Evolutionary conservation across 2,888 invertebrate genomes (phyloP).

Genomic region (Galerucella pusilla): DNA sequence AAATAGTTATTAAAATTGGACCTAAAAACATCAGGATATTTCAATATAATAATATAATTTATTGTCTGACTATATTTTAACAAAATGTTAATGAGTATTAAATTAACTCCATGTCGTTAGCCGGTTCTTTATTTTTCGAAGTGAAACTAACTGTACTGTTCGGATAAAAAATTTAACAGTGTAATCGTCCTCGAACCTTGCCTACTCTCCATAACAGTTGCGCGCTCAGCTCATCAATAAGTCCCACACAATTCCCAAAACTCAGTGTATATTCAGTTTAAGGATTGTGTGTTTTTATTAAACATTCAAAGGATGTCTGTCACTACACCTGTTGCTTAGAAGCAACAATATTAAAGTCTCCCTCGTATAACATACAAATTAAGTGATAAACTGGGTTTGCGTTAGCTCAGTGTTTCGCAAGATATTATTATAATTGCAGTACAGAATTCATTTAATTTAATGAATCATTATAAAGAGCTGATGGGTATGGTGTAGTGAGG

Average conservation of each 20-base stretch:
- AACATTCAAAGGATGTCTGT: background rate
- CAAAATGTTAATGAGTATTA: background rate
- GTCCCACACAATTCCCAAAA: background rate
- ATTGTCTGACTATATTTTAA: no score
- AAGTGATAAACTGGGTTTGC: background rate
- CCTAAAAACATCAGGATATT: background rate
- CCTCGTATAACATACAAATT: background rate
- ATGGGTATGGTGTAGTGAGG: constrained; percentile 1
- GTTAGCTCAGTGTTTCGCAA: background rate
- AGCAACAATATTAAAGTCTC: background rate
- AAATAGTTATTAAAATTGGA: no score
- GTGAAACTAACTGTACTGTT: background rate
- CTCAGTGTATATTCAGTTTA: background rate
- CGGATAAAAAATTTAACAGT: background rate
- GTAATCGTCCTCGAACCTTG: background rate
- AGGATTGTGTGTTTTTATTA: background rate
- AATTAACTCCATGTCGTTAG: background rate
- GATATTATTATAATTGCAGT: constrained; percentile 4
- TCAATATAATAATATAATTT: background rate
- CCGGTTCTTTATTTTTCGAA: background rate
- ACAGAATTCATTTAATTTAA: background rate
- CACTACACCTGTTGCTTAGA: background rate
- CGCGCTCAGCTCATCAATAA: constrained; percentile 5
- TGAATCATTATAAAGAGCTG: constrained; percentile 1
- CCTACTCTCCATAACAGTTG: background rate